phyloP scores from a whole-genome alignment of 2,113 vertebrate genomes.

The Rhipidura dahli region DNA sequence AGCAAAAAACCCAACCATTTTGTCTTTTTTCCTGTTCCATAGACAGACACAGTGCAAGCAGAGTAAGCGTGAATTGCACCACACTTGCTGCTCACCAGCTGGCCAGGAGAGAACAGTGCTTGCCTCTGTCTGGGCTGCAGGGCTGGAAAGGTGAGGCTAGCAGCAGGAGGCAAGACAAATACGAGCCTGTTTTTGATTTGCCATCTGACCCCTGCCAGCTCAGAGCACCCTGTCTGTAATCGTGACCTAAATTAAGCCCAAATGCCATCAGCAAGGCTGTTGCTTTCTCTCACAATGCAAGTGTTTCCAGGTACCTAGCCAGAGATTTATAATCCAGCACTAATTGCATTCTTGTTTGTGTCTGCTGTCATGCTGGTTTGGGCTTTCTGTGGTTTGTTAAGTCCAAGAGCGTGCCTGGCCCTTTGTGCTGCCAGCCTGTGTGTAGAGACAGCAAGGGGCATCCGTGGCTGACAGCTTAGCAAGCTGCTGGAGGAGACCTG shows the following conservation, averaged over 20 bases:
- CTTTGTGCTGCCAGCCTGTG: conserved; percentile 21
- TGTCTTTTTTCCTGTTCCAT: neutral
- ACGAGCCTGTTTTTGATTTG: conserved; percentile 63
- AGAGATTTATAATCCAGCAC: conserved; percentile 65
- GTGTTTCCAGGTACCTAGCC: conserved; percentile 43
- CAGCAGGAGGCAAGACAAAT: conserved; percentile 63
- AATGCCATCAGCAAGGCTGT: conserved; percentile 25
- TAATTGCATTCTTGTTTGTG: conserved; percentile 63
- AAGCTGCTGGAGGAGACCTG: neutral
- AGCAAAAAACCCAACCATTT: neutral
- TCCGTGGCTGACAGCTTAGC: conserved; percentile 11
- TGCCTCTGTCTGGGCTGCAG: conserved; percentile 28
- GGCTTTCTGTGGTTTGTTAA: conserved; percentile 42
- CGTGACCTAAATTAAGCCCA: conserved; percentile 47
- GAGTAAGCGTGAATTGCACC: neutral
- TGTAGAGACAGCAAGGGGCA: conserved; percentile 9
- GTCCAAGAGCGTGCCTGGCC: neutral
- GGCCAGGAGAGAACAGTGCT: conserved; percentile 52
- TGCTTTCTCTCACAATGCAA: conserved; percentile 31
- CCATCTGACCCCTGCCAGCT: conserved; percentile 62
- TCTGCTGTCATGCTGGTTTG: conserved; percentile 53
- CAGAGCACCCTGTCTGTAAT: conserved; percentile 51
- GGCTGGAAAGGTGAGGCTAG: conserved; percentile 54
- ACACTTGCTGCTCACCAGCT: conserved; percentile 49
- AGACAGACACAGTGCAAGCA: neutral